Percentiles rank a stretch among this genome's conserved stretches.
Evolutionary conservation across 1,140 invertebrate genomes (phyloP).

Genomic region (Drosophila tropicalis): DNA sequence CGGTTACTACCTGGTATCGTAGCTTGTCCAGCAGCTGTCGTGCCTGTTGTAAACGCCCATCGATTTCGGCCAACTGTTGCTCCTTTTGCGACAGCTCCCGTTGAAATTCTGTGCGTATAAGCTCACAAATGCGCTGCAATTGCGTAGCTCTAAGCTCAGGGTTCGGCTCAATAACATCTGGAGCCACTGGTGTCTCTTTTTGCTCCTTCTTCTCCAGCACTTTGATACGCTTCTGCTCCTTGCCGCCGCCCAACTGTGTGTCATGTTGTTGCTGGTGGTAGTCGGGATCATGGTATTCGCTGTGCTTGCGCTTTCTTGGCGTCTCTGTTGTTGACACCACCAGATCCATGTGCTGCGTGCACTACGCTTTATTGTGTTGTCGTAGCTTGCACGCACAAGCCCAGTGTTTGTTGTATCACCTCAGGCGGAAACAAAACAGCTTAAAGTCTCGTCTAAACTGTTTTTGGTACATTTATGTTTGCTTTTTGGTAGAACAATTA

Average conservation of each 20-base stretch:
- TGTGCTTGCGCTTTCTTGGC: conserved; percentile 71
- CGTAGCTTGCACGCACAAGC: conserved; percentile 24
- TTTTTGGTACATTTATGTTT: conserved; percentile 61
- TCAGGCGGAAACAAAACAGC: conserved; percentile 37
- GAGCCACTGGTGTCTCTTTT: background rate
- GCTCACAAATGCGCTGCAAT: conserved; percentile 40
- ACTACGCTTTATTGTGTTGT: conserved; percentile 23
- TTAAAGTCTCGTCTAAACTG: conserved; percentile 32
- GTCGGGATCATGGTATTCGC: conserved; percentile 80
- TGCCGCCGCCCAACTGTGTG: background rate
- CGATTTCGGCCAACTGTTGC: conserved; percentile 85
- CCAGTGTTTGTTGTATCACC: conserved; percentile 49
- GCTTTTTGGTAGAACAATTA: conserved; percentile 39
- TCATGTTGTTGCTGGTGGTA: conserved; percentile 40
- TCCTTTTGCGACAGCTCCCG: conserved; percentile 85
- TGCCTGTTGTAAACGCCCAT: conserved; percentile 86
- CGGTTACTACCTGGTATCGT: conserved; percentile 87
- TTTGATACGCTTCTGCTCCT: conserved; percentile 34
- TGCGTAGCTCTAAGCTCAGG: background rate
- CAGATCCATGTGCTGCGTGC: conserved; percentile 67
- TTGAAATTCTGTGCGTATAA: conserved; percentile 84
- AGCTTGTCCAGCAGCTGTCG: conserved; percentile 88
- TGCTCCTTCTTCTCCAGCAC: conserved; percentile 17
- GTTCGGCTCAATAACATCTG: background rate
- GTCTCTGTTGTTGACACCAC: conserved; percentile 46